Base-by-base conservation (phyloP, 2,888 invertebrate species). In the Parnassius apollo region DNA sequence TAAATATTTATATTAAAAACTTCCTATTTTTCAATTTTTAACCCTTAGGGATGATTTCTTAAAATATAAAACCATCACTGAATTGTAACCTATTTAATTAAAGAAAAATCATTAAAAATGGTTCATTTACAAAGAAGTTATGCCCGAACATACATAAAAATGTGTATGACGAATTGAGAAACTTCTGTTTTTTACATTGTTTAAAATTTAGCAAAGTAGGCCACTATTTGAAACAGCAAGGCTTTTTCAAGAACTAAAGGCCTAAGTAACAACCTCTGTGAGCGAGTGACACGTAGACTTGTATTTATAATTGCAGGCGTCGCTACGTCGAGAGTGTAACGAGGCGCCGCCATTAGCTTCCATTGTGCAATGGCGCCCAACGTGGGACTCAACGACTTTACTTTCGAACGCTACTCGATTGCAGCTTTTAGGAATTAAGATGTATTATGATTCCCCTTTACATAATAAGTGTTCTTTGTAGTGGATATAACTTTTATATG, bases 281-380 rank as follows among this genome's bases (percentile, higher is more conserved):
- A n/a, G 11, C 49, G 9, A 53, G 57, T 53, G 22, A 18, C 48
- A 9, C 50, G 57, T 49, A 52, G 52, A 42, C 42, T 44, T 46
- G 57, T 10, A 45, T 42, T 52, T 25, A 22, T 65, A 65, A 66
- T 69, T 61, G 59, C 59, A 45, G 59, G 53, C 56, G 55, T 9
- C 49, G 64, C 64, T 59, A 65, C 63, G 71, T 76, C 62, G 72
- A 82, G 85, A 72, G 80, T 75, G 73, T 82, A 82, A 85, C 81
- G 78, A 83, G 77, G 73, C 80, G 67, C 49, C 80, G 78, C 82
- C 85, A 88, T 88, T 88, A 88, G 85, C 69, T 63, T 71, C 65
- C 74, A 85, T 88, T 88, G 88, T 88, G 65, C 55, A 64, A 60
- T 81, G 83, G 82, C 82, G 81, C 85, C 83, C 85, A 76, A 74